Base-by-base conservation (phyloP, 1,140 invertebrate genomes). In the Leptopilina boulardi region DNA sequence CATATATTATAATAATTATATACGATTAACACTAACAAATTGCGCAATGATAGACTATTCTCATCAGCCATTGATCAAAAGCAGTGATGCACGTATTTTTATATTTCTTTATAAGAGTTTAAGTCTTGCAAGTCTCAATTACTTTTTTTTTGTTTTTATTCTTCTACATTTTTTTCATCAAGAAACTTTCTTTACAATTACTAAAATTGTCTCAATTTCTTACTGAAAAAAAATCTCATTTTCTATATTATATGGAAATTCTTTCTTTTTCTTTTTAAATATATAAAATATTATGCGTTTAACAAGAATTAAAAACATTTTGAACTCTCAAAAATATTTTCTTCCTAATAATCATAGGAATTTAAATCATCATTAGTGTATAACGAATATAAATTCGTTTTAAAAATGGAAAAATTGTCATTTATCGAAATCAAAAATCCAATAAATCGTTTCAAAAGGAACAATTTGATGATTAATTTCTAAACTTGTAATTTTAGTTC, bases 11-110 rank as follows among this genome's bases (percentile, higher is more conserved):
- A 83, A 51, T 51, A 51, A 51, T 51, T 51, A 51, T n/a, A n/a
- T 51, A 18, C 47, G 80, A 76, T 78, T 83, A 78, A 82, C 75
- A 74, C 79, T 77, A 82, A 81, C 78, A 78, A 79, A 77, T 75
- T 84, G 42, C 78, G 82, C 75, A 41, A 71, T 79, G 30, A 80
- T 77, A 75, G 54, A 80, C 74, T 77, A 75, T 78, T 79, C 80
- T 82, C 79, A 81, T 81, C 80, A 84, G 80, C 73, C 77, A 80
- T 82, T 82, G 80, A 83, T 80, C 80, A 80, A 76, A 38, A 73
- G 71, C 66, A 77, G 34, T 38, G 72, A 56, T 77, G 66, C 70
- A 54, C 54, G 42, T 38, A 75, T 77, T 76, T 54, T 75, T 56
- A 56, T 47, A 70, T 73, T 76, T 34, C 10, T 47, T 30, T 30